Evolutionary conservation across 1,140 invertebrate species (phyloP).

Genomic region (Andrena cerasifolii): DNA sequence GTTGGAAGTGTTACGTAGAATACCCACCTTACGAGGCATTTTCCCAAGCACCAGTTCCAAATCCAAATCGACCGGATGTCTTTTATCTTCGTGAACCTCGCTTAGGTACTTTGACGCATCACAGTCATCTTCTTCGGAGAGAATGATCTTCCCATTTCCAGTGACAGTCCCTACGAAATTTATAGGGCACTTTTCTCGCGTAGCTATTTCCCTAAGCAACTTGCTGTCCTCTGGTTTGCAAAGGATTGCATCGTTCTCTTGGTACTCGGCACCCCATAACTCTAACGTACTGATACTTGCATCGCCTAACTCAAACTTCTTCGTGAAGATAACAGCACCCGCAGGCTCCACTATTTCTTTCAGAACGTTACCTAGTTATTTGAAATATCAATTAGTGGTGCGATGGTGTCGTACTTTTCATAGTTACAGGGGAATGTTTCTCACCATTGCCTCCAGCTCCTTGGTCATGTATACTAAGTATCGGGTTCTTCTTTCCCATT

Average conservation of each 20-base stretch:
- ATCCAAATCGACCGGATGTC: slow-evolving; percentile 92
- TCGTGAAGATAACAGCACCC: slow-evolving; percentile 95
- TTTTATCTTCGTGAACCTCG: slow-evolving; percentile 52
- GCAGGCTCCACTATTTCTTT: slow-evolving; percentile 97
- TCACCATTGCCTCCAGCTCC: slow-evolving; percentile 98
- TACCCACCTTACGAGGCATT: slow-evolving; percentile 89
- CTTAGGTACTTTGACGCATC: slow-evolving; percentile 76
- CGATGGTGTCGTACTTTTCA: neutral
- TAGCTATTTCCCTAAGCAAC: slow-evolving; percentile 89
- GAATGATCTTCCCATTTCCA: slow-evolving; percentile 91
- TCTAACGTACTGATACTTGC: slow-evolving; percentile 96
- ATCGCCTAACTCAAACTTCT: slow-evolving; percentile 95
- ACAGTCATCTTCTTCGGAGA: slow-evolving; percentile 85
- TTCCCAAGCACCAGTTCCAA: slow-evolving; percentile 94
- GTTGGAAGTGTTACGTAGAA: neutral
- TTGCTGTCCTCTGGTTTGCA: slow-evolving; percentile 86
- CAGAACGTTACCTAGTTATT: slow-evolving; percentile 91
- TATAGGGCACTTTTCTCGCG: slow-evolving; percentile 95
- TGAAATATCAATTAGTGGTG: neutral
- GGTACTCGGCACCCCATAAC: slow-evolving; percentile 99
- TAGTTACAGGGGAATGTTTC: slow-evolving; percentile 21
- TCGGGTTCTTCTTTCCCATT: slow-evolving; percentile 91
- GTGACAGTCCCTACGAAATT: slow-evolving; percentile 97
- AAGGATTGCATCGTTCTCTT: slow-evolving; percentile 96
- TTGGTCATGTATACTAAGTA: slow-evolving; percentile 97